A percentile compares a stretch with the other conserved stretches of the same genome.
These are phyloP conservation scores for Vireo altiloquus DNA, from an alignment of 2,113 vertebrate genomes.

Conservation along the genomic window DNA sequence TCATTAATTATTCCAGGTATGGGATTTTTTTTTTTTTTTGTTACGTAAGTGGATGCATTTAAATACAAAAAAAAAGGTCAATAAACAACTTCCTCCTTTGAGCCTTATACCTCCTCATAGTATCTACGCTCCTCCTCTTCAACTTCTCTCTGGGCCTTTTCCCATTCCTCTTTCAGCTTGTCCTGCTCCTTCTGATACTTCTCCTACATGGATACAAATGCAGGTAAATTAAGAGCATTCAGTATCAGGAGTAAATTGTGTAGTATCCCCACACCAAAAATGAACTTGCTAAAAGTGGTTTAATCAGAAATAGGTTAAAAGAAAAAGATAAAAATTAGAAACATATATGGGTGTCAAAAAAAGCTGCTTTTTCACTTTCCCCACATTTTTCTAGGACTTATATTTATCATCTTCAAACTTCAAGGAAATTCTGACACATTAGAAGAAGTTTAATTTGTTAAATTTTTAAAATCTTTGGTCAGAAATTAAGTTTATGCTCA, in stretches of 20 bases:
- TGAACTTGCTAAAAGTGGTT: neutral
- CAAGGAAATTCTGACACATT: neutral
- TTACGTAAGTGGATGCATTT: neutral
- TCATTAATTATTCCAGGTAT: neutral
- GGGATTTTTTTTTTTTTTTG: neutral
- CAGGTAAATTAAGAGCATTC: neutral
- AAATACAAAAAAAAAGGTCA: neutral
- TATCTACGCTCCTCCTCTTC: slow-evolving; percentile 93
- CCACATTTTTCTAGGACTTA: neutral
- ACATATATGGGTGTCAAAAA: neutral
- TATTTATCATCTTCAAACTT: neutral
- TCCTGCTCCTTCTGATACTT: slow-evolving; percentile 91
- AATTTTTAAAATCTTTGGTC: neutral
- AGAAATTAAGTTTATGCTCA: neutral
- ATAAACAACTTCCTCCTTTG: neutral
- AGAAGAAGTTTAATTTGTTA: neutral
- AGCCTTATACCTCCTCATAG: slow-evolving; percentile 87
- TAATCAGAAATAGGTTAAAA: neutral
- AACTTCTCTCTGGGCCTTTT: slow-evolving; percentile 94
- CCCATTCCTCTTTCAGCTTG: slow-evolving; percentile 96
- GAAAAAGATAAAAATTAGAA: neutral
- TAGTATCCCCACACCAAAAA: neutral
- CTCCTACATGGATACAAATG: slow-evolving; percentile 72
- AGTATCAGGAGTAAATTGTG: neutral
- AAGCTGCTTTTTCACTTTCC: neutral